A percentile compares a stretch with the other conserved stretches of the same genome.
These are phyloP conservation scores for Spongilla lacustris DNA, from an alignment of 37 sponge, comb jelly and placozoan species.

Conservation along the genomic window DNA sequence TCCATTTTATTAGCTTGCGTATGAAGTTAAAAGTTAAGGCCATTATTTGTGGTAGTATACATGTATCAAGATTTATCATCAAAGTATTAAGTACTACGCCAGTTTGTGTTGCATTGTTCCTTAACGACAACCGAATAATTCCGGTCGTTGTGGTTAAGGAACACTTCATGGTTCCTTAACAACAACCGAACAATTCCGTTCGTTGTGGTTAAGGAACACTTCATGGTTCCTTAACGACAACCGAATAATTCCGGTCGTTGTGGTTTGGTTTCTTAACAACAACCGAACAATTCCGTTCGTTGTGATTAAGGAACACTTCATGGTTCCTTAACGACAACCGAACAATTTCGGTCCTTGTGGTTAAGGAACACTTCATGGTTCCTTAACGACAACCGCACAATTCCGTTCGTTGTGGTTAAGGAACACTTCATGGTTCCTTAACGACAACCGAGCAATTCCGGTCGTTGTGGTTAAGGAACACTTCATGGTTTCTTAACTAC, in stretches of 20 bases:
- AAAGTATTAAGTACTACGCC: conserved; percentile 1
- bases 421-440: neutral
- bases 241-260: neutral
- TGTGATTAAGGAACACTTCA: neutral
- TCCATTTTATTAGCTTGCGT: neutral
- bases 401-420: neutral
- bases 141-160: neutral
- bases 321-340: neutral
- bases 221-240: neutral
- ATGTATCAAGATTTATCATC: neutral
- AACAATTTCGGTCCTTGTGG: neutral
- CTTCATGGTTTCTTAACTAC: neutral
- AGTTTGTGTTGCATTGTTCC: neutral
- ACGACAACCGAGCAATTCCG: neutral
- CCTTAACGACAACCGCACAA: neutral
- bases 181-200: neutral
- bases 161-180: neutral
- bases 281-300: neutral
- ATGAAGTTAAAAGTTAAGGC: neutral
- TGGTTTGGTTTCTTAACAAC: neutral
- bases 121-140: neutral
- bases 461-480: neutral
- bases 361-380: neutral
- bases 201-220: conserved; percentile 1
- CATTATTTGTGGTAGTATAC: neutral